Base-by-base conservation (phyloP, 1,140 invertebrate genomes). In the Atta cephalotes region DNA sequence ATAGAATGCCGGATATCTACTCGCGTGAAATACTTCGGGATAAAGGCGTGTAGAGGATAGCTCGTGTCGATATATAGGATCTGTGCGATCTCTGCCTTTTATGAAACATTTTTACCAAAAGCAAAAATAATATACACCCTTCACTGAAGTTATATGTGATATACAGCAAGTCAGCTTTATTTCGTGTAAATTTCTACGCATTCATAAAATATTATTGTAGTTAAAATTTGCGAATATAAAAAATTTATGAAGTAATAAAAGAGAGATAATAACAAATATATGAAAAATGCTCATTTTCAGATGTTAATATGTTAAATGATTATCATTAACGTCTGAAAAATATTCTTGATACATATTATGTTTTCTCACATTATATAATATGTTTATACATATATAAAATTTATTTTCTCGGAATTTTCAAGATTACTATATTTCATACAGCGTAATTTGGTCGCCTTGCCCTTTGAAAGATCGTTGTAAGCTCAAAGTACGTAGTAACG, bases 1-100 rank as follows among this genome's bases (percentile, higher is more conserved):
- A 90, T 87, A 92, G 90, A 77, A 92, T 90, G 60, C 74, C 53
- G 77, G 60, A 58, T 88, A 89, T 89, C 87, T 76, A 85, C 51
- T 79, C 68, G 71, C 71, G 79, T 88, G 74, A 90, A 78, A 89
- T 84, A 87, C 87, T 84, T 77, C 6, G 51, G 81, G 88, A 89
- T 89, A 90, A 89, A 90, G 56, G 87, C 63, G 70, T 65, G 62
- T 87, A 87, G 77, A 70, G 49, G 72, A 74, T 31, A 66, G 74
- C 28, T 79, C 58, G 49, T 39, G 66, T 70, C 80, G 71, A 89
- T 90, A 86, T 88, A 90, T 88, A 89, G 18, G 56, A 82, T 82
- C 35, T 31, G 25, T 25, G 62, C 70, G 68, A 72, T 81, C 53
- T 82, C 53, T 71, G 39, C 49, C 6, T 56, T 66, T 16, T 31